Conservation (phyloP, 2,797 vertebrate genomes). For the Morus bassanus region DNA sequence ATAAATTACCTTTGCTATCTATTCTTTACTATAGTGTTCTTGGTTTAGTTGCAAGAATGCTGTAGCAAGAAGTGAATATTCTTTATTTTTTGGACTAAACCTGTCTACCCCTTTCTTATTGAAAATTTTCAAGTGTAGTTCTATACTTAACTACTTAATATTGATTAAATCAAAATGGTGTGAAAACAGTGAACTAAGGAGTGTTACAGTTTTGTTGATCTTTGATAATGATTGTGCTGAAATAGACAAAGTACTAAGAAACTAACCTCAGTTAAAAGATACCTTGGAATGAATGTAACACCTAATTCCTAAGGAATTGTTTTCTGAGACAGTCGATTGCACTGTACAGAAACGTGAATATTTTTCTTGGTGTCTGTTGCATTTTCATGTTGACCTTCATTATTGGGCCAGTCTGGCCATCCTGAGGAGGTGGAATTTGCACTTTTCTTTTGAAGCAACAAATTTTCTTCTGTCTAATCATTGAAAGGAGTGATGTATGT, state of each 20-base stretch:
- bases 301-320: not conserved
- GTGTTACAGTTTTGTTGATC: not conserved
- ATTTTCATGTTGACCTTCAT: not conserved
- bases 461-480: not conserved
- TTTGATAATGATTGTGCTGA: not conserved
- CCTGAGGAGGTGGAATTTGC: not conserved
- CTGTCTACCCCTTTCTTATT: not conserved
- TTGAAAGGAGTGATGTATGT: no score
- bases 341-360: not conserved
- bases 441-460: not conserved
- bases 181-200: not conserved
- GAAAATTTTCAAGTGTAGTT: not conserved
- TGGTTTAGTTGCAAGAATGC: not conserved
- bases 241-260: not conserved
- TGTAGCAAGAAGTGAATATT: not conserved
- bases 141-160: not conserved
- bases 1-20: not conserved
- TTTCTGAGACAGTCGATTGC: rapidly evolving
- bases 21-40: not conserved
- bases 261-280: not conserved
- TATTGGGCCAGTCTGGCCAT: not conserved
- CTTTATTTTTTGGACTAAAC: not conserved
- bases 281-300: not conserved
- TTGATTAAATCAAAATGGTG: not conserved
- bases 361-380: not conserved